Conservation (phyloP, 2,797 vertebrate species). For the Tapera naevia region DNA sequence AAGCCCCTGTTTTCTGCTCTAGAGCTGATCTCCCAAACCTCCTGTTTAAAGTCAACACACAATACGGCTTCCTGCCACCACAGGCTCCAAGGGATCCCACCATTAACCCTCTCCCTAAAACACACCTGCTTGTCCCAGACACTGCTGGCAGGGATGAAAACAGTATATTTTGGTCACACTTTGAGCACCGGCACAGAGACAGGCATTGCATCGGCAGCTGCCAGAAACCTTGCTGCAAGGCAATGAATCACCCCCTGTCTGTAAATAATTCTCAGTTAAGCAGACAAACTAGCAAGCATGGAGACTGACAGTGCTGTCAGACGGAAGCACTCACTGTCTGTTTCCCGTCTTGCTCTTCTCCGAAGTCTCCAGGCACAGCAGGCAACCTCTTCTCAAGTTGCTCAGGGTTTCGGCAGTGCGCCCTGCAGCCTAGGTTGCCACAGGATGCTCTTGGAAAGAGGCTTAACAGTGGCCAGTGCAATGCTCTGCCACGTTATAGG, state of each 20-base stretch:
- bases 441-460: not conserved
- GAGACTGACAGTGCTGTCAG: not conserved
- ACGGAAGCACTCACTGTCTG: not conserved
- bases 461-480: rapidly evolving
- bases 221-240: not conserved
- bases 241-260: not conserved
- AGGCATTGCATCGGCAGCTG: not conserved
- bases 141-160: rapidly evolving
- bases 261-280: not conserved
- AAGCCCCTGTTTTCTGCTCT: conserved; percentile 80
- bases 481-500: rapidly evolving
- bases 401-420: rapidly evolving
- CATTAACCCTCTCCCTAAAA: conserved; percentile 10
- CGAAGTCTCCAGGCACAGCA: not conserved
- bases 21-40: conserved; percentile 69
- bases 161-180: rapidly evolving
- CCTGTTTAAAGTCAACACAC: conserved; percentile 63
- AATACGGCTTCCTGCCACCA: conserved; percentile 43
- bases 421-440: not conserved
- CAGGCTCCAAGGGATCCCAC: not conserved
- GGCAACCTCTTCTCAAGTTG: not conserved
- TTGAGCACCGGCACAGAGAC: not conserved
- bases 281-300: rapidly evolving
- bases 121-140: not conserved
- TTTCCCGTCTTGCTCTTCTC: not conserved